Base-by-base conservation (phyloP, 2,113 vertebrate genomes). In the Grammomys surdaster region DNA sequence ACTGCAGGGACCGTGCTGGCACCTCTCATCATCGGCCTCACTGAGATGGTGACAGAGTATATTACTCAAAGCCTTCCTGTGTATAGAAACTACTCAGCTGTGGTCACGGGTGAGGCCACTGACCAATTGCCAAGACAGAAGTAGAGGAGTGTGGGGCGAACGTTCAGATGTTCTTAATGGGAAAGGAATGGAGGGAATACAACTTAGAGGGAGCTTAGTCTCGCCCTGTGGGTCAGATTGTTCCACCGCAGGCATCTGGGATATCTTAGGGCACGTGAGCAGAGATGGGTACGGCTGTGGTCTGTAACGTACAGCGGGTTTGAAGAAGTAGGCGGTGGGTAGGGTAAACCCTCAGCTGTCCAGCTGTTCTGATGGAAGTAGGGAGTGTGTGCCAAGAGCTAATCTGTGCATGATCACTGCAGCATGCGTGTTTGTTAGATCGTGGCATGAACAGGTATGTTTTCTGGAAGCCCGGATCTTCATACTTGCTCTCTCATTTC, bases 401-500 rank as follows among this genome's bases (percentile, higher is more conserved):
- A 0, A 51, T 13, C 51, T 19, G 14, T 48, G 75, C 40, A 3
- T 24, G 7, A 46, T 65, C 40, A 40, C 14, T 2, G 33, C 10
- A 67, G 1, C 17, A 70, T 1, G 63, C 9, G 6, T 6, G 17
- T 24, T 11, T 48, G 58, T 54, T 40, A 51, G 65, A 4, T 36
- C 17, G 4, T 1, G 40, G 33, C 0, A 1, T 54, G 46, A 75
- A 56, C 58, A 2, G 12, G 11, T 10, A 5, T 60, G 48, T 7
- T 51, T 3, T 54, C 13, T 26, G 46, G 69, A 63, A 36, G 31
- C 85, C 48, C 5, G 22, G 51, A 26, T n/a, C 46, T 3, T 90
- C 69, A 16, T 24, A 3, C 72, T 2, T n/a, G 80, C 46, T 95
- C 51, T 92, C 43, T 60, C 13, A 26, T 90, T 97, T 84, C 97